Conservation (phyloP, 64 coral and sea anemone species). For the Stichodactyla helianthus region DNA sequence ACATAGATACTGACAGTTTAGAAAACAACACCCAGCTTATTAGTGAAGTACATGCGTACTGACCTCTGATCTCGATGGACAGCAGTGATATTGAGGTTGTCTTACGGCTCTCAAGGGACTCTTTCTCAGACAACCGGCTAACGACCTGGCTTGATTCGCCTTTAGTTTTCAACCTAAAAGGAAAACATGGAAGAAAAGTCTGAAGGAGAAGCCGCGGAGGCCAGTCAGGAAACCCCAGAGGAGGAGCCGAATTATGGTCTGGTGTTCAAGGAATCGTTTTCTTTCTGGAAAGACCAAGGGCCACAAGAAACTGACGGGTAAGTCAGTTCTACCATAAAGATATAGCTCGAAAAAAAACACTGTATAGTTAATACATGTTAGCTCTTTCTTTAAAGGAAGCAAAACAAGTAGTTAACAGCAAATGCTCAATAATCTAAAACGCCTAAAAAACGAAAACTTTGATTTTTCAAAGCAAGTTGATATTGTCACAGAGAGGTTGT, state of each 20-base stretch:
- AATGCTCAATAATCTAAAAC: background rate
- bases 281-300: constrained; percentile 1
- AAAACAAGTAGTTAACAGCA: background rate
- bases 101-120: background rate
- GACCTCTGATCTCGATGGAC: background rate
- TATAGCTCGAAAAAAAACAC: background rate
- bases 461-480: background rate
- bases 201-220: background rate
- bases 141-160: background rate
- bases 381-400: background rate
- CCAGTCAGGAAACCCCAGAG: background rate
- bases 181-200: background rate
- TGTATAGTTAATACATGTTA: background rate
- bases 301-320: constrained; percentile 8
- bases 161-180: background rate
- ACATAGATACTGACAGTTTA: background rate
- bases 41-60: constrained; percentile 2
- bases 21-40: background rate
- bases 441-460: background rate
- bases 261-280: constrained; percentile 15
- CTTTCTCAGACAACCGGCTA: background rate
- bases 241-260: constrained; percentile 10
- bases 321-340: background rate
- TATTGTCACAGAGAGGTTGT: background rate
- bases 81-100: background rate